Evolutionary conservation across 1,140 invertebrate genomes (phyloP).

Genomic region (Galleria mellonella): DNA sequence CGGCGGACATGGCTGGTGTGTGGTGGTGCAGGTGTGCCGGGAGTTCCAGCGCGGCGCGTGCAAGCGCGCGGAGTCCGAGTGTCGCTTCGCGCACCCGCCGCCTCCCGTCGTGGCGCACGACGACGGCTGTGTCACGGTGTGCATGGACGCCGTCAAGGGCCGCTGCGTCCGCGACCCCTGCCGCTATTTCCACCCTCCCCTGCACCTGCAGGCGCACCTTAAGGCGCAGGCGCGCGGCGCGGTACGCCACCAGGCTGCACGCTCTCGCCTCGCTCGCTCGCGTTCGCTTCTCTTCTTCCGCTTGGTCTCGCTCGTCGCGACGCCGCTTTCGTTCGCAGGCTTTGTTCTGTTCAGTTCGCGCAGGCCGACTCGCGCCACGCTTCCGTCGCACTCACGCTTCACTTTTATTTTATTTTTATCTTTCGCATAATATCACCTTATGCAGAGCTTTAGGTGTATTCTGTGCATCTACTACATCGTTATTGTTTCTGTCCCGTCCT

Average conservation of each 20-base stretch:
- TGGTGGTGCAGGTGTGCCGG: slow-evolving; percentile 92
- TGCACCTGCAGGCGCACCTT: slow-evolving; percentile 99
- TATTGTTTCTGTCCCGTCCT: slow-evolving; percentile 74
- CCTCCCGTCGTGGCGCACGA: slow-evolving; percentile 93
- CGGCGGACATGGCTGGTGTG: slow-evolving; percentile 52
- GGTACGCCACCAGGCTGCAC: slow-evolving; percentile 86
- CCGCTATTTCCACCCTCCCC: slow-evolving; percentile 97
- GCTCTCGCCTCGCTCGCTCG: slow-evolving; percentile 67
- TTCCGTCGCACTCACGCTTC: slow-evolving; percentile 73
- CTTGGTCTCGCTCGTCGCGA: slow-evolving; percentile 67
- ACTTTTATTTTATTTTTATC: slow-evolving; percentile 68
- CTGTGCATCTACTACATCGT: slow-evolving; percentile 74
- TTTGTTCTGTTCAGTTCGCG: slow-evolving; percentile 66
- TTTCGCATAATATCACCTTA: slow-evolving; percentile 71
- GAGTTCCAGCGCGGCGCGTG: slow-evolving; percentile 98
- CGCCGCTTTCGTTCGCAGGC: slow-evolving; percentile 69
- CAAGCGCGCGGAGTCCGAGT: slow-evolving; percentile 95
- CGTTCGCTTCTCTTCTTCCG: slow-evolving; percentile 68
- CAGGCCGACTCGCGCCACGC: slow-evolving; percentile 60
- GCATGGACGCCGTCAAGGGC: slow-evolving; percentile 99
- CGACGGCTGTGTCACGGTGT: slow-evolving; percentile 97
- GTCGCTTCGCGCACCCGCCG: slow-evolving; percentile 98
- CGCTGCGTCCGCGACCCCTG: slow-evolving; percentile 96
- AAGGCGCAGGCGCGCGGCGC: slow-evolving; percentile 97
- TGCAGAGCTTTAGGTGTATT: slow-evolving; percentile 73